Evolutionary conservation across 1,140 invertebrate species (phyloP).

Genomic region (Heliconius eleuchia): DNA sequence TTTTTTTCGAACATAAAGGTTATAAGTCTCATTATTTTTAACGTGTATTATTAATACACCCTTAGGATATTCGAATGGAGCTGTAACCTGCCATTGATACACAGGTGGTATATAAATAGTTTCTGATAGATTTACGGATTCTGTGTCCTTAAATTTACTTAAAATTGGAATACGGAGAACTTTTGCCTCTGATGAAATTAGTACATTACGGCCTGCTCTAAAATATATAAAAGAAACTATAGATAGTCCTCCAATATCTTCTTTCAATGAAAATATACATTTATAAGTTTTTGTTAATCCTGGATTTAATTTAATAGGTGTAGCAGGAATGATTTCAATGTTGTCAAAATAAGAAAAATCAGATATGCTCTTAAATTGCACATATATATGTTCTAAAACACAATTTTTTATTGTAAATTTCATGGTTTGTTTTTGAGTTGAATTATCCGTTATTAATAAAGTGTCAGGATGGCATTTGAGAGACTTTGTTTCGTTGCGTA

Average conservation of each 20-base stretch:
- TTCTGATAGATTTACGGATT: constrained; percentile 46
- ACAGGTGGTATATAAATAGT: constrained; percentile 51
- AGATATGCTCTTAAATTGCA: constrained; percentile 52
- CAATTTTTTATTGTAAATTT: constrained; percentile 58
- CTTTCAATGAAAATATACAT: constrained; percentile 40
- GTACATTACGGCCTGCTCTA: constrained; percentile 51
- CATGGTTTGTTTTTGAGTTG: constrained; percentile 46
- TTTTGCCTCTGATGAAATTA: constrained; percentile 40
- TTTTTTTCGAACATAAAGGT: constrained; percentile 56
- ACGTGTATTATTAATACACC: constrained; percentile 45
- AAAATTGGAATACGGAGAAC: constrained; percentile 49
- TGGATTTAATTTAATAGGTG: constrained; percentile 52
- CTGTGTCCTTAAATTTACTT: constrained; percentile 35
- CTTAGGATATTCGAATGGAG: constrained; percentile 46
- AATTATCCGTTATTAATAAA: constrained; percentile 45
- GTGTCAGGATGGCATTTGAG: constrained; percentile 48
- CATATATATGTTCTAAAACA: constrained; percentile 41
- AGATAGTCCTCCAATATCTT: constrained; percentile 15
- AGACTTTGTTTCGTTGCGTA: constrained; percentile 34
- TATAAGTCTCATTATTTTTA: constrained; percentile 49
- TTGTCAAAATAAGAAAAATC: constrained; percentile 47
- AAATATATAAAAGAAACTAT: constrained; percentile 49
- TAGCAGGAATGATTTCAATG: constrained; percentile 47
- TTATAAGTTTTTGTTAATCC: constrained; percentile 55
- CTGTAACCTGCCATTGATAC: constrained; percentile 61